Conservation (phyloP, 1,140 invertebrate genomes). For the Patella vulgata region DNA sequence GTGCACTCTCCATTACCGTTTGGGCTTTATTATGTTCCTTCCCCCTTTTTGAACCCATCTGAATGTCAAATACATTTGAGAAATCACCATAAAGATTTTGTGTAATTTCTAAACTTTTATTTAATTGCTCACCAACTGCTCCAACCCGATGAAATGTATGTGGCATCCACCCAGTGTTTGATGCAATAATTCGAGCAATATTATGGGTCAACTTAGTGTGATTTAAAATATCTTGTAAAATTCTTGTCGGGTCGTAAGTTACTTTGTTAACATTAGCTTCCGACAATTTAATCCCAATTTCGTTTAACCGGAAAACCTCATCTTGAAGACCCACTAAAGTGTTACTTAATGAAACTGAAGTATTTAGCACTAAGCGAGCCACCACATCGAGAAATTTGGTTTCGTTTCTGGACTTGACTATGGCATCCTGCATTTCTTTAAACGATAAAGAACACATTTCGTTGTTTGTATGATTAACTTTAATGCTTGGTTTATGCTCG, state of each 20-base stretch:
- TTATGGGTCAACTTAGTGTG: slow-evolving; percentile 35
- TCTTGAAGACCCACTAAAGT: slow-evolving; percentile 35
- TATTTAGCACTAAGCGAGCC: slow-evolving; percentile 38
- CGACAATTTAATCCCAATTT: slow-evolving; percentile 9
- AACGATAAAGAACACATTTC: slow-evolving; percentile 18
- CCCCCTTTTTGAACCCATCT: neutral
- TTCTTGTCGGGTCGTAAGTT: neutral
- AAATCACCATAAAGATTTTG: too few relatives aligned
- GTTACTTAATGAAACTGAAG: slow-evolving; percentile 28
- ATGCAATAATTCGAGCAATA: slow-evolving; percentile 39
- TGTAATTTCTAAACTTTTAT: too few relatives aligned
- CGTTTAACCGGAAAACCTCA: slow-evolving; percentile 37
- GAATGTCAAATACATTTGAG: too few relatives aligned
- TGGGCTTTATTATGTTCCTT: neutral
- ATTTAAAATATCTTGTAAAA: slow-evolving; percentile 32
- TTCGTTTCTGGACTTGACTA: slow-evolving; percentile 28
- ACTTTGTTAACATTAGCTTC: neutral
- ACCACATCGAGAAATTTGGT: slow-evolving; percentile 31
- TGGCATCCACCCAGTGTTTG: slow-evolving; percentile 48
- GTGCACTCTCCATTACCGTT: neutral
- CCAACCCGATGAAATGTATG: slow-evolving; percentile 30
- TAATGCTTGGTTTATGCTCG: neutral
- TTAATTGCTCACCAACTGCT: too few relatives aligned
- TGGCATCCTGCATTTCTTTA: slow-evolving; percentile 20
- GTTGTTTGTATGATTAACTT: neutral